These are phyloP conservation scores for Sigmodon hispidus DNA, from an alignment of 2,113 vertebrate genomes.

Conservation along the genomic window DNA sequence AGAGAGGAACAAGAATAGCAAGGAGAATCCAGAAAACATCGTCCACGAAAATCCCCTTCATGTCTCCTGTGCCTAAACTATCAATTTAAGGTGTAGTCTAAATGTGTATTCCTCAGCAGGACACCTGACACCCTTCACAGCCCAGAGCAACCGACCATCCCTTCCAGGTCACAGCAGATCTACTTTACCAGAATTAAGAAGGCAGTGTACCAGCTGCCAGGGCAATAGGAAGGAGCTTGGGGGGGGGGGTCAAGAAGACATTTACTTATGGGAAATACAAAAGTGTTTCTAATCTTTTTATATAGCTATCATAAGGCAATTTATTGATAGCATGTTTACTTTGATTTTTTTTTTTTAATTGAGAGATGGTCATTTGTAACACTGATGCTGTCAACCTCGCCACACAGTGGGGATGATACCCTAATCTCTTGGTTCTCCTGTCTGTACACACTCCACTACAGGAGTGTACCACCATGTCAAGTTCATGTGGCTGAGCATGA, in stretches of 20 bases:
- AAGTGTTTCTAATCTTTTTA: neutral
- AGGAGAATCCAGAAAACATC: neutral
- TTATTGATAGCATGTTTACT: neutral
- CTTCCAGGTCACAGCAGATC: neutral
- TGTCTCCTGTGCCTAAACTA: neutral
- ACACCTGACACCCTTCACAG: neutral
- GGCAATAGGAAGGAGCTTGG: neutral
- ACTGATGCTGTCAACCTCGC: neutral
- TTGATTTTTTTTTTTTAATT: neutral
- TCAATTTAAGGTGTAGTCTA: accelerated
- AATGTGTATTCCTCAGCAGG: neutral
- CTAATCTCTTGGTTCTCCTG: neutral
- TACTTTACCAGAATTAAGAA: neutral
- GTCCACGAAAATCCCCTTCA: neutral
- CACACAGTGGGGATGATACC: neutral
- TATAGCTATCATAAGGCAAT: neutral
- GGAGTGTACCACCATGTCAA: neutral
- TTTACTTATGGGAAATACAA: neutral
- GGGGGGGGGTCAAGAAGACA: neutral
- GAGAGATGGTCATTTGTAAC: neutral
- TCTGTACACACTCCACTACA: neutral
- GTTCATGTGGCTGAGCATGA: neutral
- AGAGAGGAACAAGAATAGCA: neutral
- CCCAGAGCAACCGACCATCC: neutral
- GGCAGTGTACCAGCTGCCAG: neutral